phyloP scores from a whole-genome alignment of 2,888 invertebrate genomes.

The Physocephala rufipes region DNA sequence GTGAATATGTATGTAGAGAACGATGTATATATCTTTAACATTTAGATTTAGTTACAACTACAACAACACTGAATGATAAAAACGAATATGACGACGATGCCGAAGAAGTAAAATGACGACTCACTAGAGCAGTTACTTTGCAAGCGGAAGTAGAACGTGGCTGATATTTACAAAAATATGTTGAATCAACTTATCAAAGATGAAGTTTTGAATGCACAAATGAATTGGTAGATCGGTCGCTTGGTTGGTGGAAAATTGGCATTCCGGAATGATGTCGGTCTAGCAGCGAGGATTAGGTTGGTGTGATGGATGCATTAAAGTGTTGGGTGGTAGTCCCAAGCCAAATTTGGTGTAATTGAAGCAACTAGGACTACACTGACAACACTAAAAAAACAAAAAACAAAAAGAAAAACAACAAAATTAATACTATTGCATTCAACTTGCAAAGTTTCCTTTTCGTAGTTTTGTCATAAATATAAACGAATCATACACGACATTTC shows the following conservation, averaged over 20 bases:
- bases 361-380: conserved; percentile 21
- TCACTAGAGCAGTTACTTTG: not conserved
- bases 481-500: too few relatives aligned
- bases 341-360: conserved; percentile 43
- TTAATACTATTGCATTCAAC: too few relatives aligned
- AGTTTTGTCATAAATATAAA: too few relatives aligned
- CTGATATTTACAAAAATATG: conserved; percentile 56
- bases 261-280: not conserved
- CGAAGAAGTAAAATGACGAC: not conserved
- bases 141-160: conserved; percentile 20
- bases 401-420: too few relatives aligned
- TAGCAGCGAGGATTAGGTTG: too few relatives aligned
- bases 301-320: not conserved
- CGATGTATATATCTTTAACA: conserved; percentile 38
- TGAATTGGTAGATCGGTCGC: conserved; percentile 27
- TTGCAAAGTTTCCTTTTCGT: too few relatives aligned
- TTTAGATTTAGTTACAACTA: conserved; percentile 57
- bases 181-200: conserved; percentile 60
- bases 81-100: too few relatives aligned
- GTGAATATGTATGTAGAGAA: not conserved
- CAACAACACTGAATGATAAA: too few relatives aligned
- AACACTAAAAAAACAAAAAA: too few relatives aligned
- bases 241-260: conserved; percentile 21
- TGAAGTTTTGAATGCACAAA: conserved; percentile 10
- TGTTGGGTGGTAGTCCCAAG: conserved; percentile 22